Conservation (phyloP, 2,113 vertebrate species). For the Hypanus sabinus region DNA sequence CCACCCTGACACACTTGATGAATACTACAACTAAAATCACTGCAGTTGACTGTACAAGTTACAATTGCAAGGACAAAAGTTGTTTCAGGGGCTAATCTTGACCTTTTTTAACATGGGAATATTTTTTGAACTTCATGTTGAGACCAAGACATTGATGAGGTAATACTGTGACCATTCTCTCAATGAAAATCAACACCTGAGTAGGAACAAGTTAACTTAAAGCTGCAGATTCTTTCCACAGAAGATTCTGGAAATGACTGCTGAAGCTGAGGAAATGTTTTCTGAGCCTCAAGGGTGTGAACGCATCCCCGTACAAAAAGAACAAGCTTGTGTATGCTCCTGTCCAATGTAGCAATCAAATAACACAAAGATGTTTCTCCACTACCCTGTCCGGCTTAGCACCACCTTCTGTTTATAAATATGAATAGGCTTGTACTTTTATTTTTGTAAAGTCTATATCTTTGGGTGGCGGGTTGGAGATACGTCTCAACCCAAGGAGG, state of each 20-base stretch:
- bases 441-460: neutral
- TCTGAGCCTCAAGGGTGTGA: neutral
- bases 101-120: neutral
- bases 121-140: neutral
- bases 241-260: neutral
- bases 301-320: too few relatives aligned
- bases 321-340: too few relatives aligned
- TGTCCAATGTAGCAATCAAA: neutral
- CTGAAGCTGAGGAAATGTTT: neutral
- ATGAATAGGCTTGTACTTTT: neutral
- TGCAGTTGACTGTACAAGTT: neutral
- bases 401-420: neutral
- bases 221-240: neutral
- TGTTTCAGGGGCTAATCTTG: neutral
- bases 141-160: neutral
- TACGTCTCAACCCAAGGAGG: too few relatives aligned
- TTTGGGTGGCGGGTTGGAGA: too few relatives aligned
- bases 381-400: neutral
- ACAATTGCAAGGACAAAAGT: neutral
- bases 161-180: neutral
- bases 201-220: neutral
- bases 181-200: neutral
- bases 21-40: neutral
- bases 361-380: neutral
- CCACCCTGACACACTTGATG: neutral